Base-by-base conservation (phyloP, 2,888 invertebrate genomes). In the Seira musarum region DNA sequence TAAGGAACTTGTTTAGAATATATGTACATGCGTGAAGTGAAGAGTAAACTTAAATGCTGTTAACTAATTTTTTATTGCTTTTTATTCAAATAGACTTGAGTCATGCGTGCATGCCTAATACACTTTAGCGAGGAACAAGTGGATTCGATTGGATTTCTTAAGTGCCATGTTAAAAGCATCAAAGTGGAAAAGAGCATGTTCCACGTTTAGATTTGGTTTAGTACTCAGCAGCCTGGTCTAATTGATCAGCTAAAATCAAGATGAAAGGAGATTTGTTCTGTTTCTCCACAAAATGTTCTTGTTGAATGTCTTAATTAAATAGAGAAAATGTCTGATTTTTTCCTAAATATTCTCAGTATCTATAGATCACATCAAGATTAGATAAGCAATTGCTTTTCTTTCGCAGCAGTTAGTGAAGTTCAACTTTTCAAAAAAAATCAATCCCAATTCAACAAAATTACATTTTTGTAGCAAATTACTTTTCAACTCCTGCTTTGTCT, bases 251-350 rank as follows among this genome's bases (percentile, higher is more conserved):
- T 8, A 49, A 49, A 49, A 49, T 49, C 30, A 30, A 30, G 30
- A 49, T 49, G 49, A 49, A 13, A 49, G 3, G 15, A 13, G 15
- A 49, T 49, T 30, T 30, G 30, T 30, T 5, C 8, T 30, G 2
- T 30, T 30, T 49, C 15, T 49, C 49, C 15, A 49, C 49, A 65
- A 64, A 60, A 21, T 61, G 40, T 61, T 61, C 40, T 61, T 61
- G 25, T 24, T 24, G 46, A 61, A 61, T 61, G 63, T 64, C 25
- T 35, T 64, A 46, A 25, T 71, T 71, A 63, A 70, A 70, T 70
- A 61, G 70, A 61, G 61, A 57, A 57, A 57, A 30, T 17, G 53
- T 69, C 69, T 69, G 25, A 57, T 30, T 57, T 30, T 30, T 30
- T 30, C 8, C 8, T 30, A 30, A 5, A 30, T 30, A 5, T 30